Percentiles rank a stretch among this genome's conserved stretches.
phyloP scores from a whole-genome alignment of 2,797 vertebrate genomes.

The Lacerta viridis region DNA sequence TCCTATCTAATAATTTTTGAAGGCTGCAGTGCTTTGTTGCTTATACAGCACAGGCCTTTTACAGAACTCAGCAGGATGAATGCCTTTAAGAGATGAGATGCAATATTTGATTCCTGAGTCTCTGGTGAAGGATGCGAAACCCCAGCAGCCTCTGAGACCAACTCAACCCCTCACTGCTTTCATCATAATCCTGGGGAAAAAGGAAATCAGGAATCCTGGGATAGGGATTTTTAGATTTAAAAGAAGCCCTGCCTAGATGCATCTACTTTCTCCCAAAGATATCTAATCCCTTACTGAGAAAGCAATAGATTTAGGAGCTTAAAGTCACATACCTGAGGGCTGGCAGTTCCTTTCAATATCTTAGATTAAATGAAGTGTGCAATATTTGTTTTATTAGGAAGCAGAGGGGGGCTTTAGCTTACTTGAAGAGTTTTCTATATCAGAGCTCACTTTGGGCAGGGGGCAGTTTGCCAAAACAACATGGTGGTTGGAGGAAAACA shows the following conservation, averaged over 20 bases:
- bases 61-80: conserved; percentile 8
- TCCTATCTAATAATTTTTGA: not conserved
- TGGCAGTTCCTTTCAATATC: conserved; percentile 82
- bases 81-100: not conserved
- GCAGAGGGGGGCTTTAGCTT: conserved; percentile 72
- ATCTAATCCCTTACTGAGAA: conserved; percentile 67
- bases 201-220: conserved; percentile 47
- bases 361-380: conserved; percentile 84
- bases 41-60: not conserved
- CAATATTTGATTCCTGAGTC: conserved; percentile 8
- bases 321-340: conserved; percentile 79
- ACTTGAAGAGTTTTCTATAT: conserved; percentile 75
- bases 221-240: conserved; percentile 49
- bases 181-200: conserved; percentile 23
- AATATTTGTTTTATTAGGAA: conserved; percentile 82
- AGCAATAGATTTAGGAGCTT: conserved; percentile 75
- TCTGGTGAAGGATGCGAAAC: not conserved
- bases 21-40: not conserved
- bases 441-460: conserved; percentile 67
- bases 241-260: conserved; percentile 65
- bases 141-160: conserved; percentile 5
- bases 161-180: conserved; percentile 31
- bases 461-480: conserved; percentile 44
- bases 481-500: conserved; percentile 48
- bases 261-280: conserved; percentile 71